phyloP scores from a whole-genome alignment of 2,113 vertebrate genomes.

The Petaurus breviceps region DNA sequence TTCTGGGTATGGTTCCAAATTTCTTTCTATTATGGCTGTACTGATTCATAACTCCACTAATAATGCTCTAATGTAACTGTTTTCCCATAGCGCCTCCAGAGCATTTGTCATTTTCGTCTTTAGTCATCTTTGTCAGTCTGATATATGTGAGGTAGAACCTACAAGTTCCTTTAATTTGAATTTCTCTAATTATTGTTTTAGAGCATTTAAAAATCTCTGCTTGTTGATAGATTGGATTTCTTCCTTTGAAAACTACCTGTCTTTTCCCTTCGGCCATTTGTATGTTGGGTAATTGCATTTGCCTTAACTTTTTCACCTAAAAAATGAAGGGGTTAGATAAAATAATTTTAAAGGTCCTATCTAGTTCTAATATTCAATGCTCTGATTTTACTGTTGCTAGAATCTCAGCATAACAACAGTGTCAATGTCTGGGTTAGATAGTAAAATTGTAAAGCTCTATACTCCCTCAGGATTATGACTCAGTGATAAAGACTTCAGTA shows the following conservation, averaged over 20 bases:
- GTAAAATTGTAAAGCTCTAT: not conserved
- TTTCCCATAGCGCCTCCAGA: not conserved
- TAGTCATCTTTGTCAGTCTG: not conserved
- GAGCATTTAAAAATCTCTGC: not conserved
- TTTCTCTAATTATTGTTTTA: not conserved
- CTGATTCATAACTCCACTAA: not conserved
- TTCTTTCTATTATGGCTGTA: not conserved
- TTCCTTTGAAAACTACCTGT: not conserved
- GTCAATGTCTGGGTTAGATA: not conserved
- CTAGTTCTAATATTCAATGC: not conserved
- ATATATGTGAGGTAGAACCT: not conserved
- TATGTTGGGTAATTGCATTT: not conserved
- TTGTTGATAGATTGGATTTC: not conserved
- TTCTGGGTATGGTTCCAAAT: not conserved
- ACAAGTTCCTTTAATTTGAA: not conserved
- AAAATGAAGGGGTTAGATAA: not conserved
- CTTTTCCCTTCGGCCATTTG: not conserved
- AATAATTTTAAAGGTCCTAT: not conserved
- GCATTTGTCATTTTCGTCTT: not conserved
- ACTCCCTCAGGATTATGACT: not conserved
- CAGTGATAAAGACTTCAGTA: not conserved
- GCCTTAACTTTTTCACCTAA: not conserved
- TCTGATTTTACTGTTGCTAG: not conserved
- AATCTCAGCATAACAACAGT: not conserved
- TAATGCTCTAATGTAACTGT: not conserved